A percentile compares a stretch with the other conserved stretches of the same genome.
phyloP scores from a whole-genome alignment of 1,140 invertebrate genomes.

The Metopolophium dirhodum region DNA sequence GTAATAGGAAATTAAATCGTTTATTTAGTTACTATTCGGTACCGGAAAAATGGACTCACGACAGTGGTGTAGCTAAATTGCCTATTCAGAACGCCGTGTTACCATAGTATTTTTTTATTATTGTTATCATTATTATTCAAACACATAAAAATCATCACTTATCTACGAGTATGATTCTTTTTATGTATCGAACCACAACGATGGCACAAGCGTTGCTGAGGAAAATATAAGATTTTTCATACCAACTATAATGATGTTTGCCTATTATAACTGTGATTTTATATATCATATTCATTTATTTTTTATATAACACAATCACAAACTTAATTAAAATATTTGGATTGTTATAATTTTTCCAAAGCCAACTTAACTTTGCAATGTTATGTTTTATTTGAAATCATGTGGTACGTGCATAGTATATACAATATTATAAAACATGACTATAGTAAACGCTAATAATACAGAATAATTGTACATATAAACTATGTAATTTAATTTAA shows the following conservation, averaged over 20 bases:
- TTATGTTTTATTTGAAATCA: too few relatives aligned
- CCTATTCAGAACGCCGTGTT: background rate
- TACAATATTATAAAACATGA: too few relatives aligned
- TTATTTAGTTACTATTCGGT: background rate
- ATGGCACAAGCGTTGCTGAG: background rate
- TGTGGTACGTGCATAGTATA: too few relatives aligned
- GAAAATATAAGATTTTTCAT: background rate
- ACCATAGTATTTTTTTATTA: background rate
- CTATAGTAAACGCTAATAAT: too few relatives aligned
- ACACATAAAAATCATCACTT: accelerated
- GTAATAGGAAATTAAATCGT: background rate
- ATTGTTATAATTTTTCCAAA: background rate
- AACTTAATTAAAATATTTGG: background rate
- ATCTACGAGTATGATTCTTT: background rate
- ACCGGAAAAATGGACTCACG: background rate
- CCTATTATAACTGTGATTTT: background rate
- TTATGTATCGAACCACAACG: background rate
- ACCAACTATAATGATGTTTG: background rate
- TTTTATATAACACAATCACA: background rate
- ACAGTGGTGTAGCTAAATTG: background rate
- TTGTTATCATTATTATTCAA: background rate
- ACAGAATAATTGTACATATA: too few relatives aligned
- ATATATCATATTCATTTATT: background rate
- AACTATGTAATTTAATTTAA: too few relatives aligned
- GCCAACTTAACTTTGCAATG: too few relatives aligned